These are phyloP conservation scores for Dysdera silvatica DNA, from an alignment of 1,140 invertebrate species.

Conservation along the genomic window DNA sequence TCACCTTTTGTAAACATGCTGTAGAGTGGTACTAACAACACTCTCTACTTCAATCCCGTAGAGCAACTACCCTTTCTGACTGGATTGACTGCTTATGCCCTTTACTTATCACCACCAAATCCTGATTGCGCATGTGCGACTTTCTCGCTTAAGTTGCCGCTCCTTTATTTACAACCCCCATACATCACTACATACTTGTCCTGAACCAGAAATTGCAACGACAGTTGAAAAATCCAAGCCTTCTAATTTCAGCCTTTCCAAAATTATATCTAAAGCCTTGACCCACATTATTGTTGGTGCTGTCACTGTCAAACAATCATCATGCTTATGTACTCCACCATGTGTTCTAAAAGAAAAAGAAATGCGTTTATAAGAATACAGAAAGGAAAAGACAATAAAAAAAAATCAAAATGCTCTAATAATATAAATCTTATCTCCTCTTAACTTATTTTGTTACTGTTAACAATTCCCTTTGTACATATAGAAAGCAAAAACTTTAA, in stretches of 20 bases:
- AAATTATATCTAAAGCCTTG: constrained; percentile 82
- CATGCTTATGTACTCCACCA: constrained; percentile 62
- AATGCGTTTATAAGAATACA: constrained; percentile 28
- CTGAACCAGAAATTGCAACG: constrained; percentile 75
- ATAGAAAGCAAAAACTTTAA: not conserved
- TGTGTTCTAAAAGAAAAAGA: constrained; percentile 54
- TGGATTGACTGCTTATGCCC: too few species aligned
- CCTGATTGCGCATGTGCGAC: too few species aligned
- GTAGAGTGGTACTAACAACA: too few species aligned
- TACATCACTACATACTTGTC: constrained; percentile 58
- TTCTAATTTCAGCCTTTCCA: constrained; percentile 66
- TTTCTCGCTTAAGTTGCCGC: too few species aligned
- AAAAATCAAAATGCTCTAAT: not conserved
- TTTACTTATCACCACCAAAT: too few species aligned
- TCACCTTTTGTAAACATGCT: too few species aligned
- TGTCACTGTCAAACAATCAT: constrained; percentile 57
- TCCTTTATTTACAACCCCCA: too few species aligned
- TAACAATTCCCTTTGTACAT: not conserved
- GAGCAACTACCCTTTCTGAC: too few species aligned
- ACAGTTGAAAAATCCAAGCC: constrained; percentile 76
- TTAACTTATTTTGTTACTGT: not conserved
- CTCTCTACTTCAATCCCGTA: too few species aligned
- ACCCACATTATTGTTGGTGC: constrained; percentile 88
- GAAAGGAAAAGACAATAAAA: not conserved
- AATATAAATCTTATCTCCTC: not conserved